Conservation (phyloP, 2,797 vertebrate species). For the Diglossa cyanea region DNA sequence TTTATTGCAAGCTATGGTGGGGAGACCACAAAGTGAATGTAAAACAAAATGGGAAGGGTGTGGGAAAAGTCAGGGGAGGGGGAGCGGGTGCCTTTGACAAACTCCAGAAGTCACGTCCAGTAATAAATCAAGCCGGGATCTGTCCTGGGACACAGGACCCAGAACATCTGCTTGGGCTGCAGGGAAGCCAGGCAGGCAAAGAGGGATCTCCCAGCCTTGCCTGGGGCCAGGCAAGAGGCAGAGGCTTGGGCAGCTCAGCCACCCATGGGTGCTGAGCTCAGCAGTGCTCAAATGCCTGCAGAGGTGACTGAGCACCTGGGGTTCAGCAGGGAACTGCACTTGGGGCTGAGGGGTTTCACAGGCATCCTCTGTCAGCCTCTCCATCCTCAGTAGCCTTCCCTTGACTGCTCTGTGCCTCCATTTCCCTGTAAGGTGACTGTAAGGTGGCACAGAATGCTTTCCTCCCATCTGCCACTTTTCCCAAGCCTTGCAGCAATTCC, state of each 20-base stretch:
- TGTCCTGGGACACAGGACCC: conserved; percentile 10
- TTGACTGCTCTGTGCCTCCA: neutral
- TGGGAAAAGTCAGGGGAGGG: conserved; percentile 40
- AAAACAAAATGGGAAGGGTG: conserved; percentile 57
- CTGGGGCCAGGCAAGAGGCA: neutral
- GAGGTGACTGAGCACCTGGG: neutral
- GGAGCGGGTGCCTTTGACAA: conserved; percentile 48
- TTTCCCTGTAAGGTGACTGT: neutral
- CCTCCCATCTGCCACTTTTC: neutral
- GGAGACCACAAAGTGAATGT: conserved; percentile 44
- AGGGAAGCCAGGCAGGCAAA: neutral
- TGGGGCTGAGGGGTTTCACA: neutral
- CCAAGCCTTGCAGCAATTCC: neutral
- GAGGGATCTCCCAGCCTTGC: neutral
- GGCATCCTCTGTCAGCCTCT: neutral
- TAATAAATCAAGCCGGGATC: conserved; percentile 51
- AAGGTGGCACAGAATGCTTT: neutral
- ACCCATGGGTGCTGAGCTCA: neutral
- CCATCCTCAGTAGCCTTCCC: neutral
- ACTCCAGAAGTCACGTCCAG: conserved; percentile 65
- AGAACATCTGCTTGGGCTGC: conserved; percentile 59
- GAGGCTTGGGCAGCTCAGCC: neutral
- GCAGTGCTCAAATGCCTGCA: neutral
- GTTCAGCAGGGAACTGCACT: neutral
- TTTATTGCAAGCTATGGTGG: conserved; percentile 45